Percentiles rank a stretch among this genome's conserved stretches.
Evolutionary conservation across 2,797 vertebrate genomes (phyloP).

Genomic region (Rhynchonycteris naso): DNA sequence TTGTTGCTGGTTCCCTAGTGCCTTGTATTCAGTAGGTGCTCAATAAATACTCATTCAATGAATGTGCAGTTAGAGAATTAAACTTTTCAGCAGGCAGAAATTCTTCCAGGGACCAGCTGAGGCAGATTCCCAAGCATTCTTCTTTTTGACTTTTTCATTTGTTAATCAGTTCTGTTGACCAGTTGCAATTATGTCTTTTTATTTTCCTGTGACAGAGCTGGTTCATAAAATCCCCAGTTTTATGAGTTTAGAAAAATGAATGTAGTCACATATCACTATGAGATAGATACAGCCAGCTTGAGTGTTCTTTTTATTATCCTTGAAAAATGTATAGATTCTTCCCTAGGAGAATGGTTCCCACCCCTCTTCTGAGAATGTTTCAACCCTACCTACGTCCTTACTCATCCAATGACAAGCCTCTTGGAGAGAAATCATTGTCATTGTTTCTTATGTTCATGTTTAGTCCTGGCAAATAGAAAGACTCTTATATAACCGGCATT

Average conservation of each 20-base stretch:
- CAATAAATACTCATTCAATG: not conserved
- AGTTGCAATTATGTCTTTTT: not conserved
- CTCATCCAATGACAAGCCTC: too few species aligned
- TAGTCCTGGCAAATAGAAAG: conserved; percentile 21
- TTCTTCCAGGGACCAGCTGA: not conserved
- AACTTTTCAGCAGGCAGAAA: not conserved
- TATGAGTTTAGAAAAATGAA: not conserved
- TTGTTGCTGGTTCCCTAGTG: not conserved
- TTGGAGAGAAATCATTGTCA: not conserved
- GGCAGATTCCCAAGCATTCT: not conserved
- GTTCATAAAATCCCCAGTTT: not conserved
- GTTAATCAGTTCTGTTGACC: not conserved
- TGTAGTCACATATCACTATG: rapidly evolving
- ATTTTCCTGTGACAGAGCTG: not conserved
- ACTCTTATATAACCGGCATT: conserved; percentile 39
- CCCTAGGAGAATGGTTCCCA: not conserved
- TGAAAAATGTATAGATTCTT: not conserved
- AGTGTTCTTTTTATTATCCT: not conserved
- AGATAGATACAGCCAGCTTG: not conserved
- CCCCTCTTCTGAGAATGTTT: not conserved
- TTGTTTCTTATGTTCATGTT: not conserved
- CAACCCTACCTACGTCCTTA: not conserved
- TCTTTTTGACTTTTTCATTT: not conserved
- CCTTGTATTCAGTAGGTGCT: not conserved
- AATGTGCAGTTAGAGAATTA: not conserved